phyloP scores from a whole-genome alignment of 1,140 invertebrate genomes.

The Sycophila sp. region DNA sequence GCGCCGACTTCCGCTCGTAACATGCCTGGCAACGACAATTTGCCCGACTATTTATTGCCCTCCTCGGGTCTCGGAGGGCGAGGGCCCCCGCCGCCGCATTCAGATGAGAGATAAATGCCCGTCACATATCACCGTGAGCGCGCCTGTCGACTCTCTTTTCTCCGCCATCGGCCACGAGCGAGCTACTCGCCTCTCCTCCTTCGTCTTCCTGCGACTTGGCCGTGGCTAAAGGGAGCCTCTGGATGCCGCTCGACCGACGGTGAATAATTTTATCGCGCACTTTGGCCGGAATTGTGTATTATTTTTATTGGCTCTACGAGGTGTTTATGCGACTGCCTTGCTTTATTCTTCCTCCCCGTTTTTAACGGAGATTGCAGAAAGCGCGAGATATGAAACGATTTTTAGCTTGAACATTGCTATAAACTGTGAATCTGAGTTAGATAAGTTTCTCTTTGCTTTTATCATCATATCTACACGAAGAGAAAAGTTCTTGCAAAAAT shows the following conservation, averaged over 20 bases:
- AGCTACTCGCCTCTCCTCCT: neutral
- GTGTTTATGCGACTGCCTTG: neutral
- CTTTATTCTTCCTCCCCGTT: neutral
- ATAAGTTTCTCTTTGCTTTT: too few relatives aligned
- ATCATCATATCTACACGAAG: too few relatives aligned
- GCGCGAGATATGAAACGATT: too few relatives aligned
- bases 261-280: constrained; percentile 27
- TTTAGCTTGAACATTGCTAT: too few relatives aligned
- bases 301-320: constrained; percentile 6
- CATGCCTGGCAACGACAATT: constrained; percentile 32
- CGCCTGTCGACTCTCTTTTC: neutral
- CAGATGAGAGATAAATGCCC: constrained; percentile 57
- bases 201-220: neutral
- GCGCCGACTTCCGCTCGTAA: constrained; percentile 10
- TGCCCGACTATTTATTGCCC: constrained; percentile 49
- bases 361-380: neutral
- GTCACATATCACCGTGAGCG: constrained; percentile 56
- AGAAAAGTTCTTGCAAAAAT: too few relatives aligned
- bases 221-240: neutral
- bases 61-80: constrained; percentile 53
- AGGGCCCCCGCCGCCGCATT: constrained; percentile 47
- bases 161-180: neutral
- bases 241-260: neutral
- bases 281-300: neutral
- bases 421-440: too few relatives aligned